A percentile compares a stretch with the other conserved stretches of the same genome.
Evolutionary conservation across 2,888 invertebrate genomes (phyloP).

Genomic region (Apodemia hepburni): DNA sequence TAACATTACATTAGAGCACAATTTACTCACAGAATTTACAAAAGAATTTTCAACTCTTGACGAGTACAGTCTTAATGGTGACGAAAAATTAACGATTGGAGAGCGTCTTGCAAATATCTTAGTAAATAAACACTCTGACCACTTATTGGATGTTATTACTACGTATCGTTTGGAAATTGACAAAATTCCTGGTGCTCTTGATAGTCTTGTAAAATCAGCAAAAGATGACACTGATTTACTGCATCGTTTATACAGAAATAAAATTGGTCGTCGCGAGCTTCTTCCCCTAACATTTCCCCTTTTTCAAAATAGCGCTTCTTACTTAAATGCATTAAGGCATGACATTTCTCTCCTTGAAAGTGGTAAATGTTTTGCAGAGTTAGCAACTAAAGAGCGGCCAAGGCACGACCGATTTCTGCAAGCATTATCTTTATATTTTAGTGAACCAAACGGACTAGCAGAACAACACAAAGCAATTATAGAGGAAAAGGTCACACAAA

Average conservation of each 20-base stretch:
- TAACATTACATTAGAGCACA: slow-evolving; percentile 30
- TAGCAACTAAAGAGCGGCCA: slow-evolving; percentile 31
- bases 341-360: slow-evolving; percentile 38
- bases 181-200: slow-evolving; percentile 35
- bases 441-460: slow-evolving; percentile 44
- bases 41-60: slow-evolving; percentile 43
- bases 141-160: slow-evolving; percentile 41
- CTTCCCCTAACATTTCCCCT: slow-evolving; percentile 43
- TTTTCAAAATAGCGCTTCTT: slow-evolving; percentile 44
- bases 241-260: slow-evolving; percentile 38
- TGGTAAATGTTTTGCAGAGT: slow-evolving; percentile 35
- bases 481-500: slow-evolving; percentile 21
- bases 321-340: slow-evolving; percentile 52
- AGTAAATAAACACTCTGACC: slow-evolving; percentile 33
- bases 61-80: slow-evolving; percentile 42
- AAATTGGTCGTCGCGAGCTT: slow-evolving; percentile 46
- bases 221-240: slow-evolving; percentile 38
- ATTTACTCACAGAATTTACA: slow-evolving; percentile 40
- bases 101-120: slow-evolving; percentile 37
- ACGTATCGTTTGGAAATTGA: slow-evolving; percentile 26
- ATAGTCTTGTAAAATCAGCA: slow-evolving; percentile 36
- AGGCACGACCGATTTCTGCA: slow-evolving; percentile 42
- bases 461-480: slow-evolving; percentile 32
- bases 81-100: slow-evolving; percentile 39
- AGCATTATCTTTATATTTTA: slow-evolving; percentile 48